These are phyloP conservation scores for Darevskia mixta DNA, from an alignment of 2,797 vertebrate species.

Conservation along the genomic window DNA sequence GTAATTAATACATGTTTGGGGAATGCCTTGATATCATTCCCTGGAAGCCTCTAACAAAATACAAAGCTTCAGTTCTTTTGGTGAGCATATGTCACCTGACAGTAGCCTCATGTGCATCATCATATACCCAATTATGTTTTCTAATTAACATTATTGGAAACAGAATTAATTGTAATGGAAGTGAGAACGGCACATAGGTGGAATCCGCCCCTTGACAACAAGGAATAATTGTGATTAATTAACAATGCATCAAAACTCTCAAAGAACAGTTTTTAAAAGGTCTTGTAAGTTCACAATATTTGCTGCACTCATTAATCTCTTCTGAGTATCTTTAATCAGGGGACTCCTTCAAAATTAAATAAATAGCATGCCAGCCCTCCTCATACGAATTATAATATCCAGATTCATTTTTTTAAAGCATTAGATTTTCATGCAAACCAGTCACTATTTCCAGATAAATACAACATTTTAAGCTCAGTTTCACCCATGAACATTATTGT, in stretches of 20 bases:
- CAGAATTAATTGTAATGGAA: conserved; percentile 52
- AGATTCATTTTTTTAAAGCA: conserved; percentile 24
- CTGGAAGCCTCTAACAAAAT: not conserved
- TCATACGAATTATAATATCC: conserved; percentile 29
- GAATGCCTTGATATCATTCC: conserved; percentile 7
- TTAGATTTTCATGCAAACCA: conserved; percentile 22
- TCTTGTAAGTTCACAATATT: conserved; percentile 61
- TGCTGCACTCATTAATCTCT: conserved; percentile 68
- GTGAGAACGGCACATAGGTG: conserved; percentile 17
- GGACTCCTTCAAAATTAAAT: conserved; percentile 39
- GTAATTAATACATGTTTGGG: not conserved
- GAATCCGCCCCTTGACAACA: conserved; percentile 57
- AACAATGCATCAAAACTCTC: conserved; percentile 64
- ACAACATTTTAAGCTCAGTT: conserved; percentile 26
- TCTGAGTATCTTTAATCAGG: conserved; percentile 61
- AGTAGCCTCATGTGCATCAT: conserved; percentile 37
- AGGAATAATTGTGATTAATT: conserved; percentile 72
- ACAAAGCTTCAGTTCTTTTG: conserved; percentile 23
- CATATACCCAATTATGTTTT: conserved; percentile 56
- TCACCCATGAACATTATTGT: conserved; percentile 9
- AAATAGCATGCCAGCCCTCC: conserved; percentile 29
- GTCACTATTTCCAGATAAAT: not conserved
- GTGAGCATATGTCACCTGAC: not conserved
- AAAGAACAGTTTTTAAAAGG: conserved; percentile 60
- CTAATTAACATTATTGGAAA: conserved; percentile 59